Percentiles rank a stretch among this genome's conserved stretches.
Evolutionary conservation across 2,888 invertebrate species (phyloP).

Genomic region (Sipha maydis): DNA sequence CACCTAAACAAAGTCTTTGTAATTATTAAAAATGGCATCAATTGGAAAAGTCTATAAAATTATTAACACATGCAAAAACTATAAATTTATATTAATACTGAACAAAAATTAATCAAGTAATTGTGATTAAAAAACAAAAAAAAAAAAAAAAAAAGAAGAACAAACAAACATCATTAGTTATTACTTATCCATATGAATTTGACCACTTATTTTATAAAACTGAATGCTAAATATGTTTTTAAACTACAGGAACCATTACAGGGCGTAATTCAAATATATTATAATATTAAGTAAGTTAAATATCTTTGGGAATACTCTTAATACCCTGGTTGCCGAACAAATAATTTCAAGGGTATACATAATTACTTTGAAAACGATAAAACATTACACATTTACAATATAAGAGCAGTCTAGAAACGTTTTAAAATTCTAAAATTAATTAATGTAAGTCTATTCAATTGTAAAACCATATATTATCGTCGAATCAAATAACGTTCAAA

Average conservation of each 20-base stretch:
- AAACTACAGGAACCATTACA: slow-evolving; percentile 56
- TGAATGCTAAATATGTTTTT: slow-evolving; percentile 39
- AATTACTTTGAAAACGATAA: slow-evolving; percentile 40
- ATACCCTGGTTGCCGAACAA: slow-evolving; percentile 61
- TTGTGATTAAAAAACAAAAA: slow-evolving; percentile 44
- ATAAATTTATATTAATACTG: slow-evolving; percentile 60
- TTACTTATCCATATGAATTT: slow-evolving; percentile 34
- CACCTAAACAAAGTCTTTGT: slow-evolving; percentile 57
- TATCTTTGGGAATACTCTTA: slow-evolving; percentile 38
- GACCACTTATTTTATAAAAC: slow-evolving; percentile 35
- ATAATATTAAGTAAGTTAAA: slow-evolving; percentile 42
- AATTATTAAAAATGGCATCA: slow-evolving; percentile 53
- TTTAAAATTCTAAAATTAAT: slow-evolving; percentile 41
- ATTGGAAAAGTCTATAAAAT: slow-evolving; percentile 53
- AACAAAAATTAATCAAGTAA: slow-evolving; percentile 56
- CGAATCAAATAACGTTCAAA: neutral
- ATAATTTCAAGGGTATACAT: slow-evolving; percentile 51
- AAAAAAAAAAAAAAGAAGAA: neutral
- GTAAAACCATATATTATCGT: slow-evolving; percentile 3
- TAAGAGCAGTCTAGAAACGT: slow-evolving; percentile 55
- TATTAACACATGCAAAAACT: slow-evolving; percentile 60
- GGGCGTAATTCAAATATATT: slow-evolving; percentile 33
- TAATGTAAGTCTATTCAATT: slow-evolving; percentile 31
- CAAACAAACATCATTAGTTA: slow-evolving; percentile 37
- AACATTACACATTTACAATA: slow-evolving; percentile 48